Evolutionary conservation across 2,113 vertebrate genomes (phyloP), one percentile per base, ranked within the genome.

Genomic region (Eubucco bourcierii): DNA sequence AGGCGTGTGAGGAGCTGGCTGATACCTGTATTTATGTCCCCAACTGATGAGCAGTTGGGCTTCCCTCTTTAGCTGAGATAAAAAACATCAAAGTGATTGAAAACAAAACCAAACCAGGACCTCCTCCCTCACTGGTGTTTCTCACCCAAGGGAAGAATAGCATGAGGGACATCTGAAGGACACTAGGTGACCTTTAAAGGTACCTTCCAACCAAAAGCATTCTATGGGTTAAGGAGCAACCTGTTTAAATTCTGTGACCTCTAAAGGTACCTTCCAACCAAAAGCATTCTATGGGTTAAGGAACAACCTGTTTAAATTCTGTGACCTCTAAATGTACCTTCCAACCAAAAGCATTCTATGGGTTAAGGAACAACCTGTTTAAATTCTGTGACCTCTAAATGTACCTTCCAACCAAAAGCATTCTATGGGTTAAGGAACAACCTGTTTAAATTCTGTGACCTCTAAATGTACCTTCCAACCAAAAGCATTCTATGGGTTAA

Each of bases 151-250:
- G 71, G 68, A 29, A 18, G 68, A n/a, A 18, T 10, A 46, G 8
- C 0, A 1, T 3, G 29, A 76, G 50, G 28, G 15, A 0, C 0
- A 0, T 23, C 16, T 44, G 56, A 67, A 14, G 4, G 2, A 17
- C 21, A 12, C 23, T 24, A 52, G 21, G 24, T 24, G 50, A 24
- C 47, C 47, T 50, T 50, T 50, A 50, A 50, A 50, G 47, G 47
- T 47, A 18, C 19, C 47, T 47, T 47, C 19, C 47, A 47, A 47
- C 47, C 47, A 10, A 21, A 47, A 47, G 47, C 47, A 47, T 47
- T 47, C 47, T 47, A 20, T 21, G 47, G 13, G 4, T 0, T 1
- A 46, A 23, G 67, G 72, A 64, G 34, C 7, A 21, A 17, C 39
- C 39, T 39, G 39, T 10, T 39, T n/a, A n/a, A n/a, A n/a, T n/a